Percentiles rank a stretch among this genome's conserved stretches.
Conservation (phyloP, 2,113 vertebrate genomes). For the Oncorhynchus nerka region DNA sequence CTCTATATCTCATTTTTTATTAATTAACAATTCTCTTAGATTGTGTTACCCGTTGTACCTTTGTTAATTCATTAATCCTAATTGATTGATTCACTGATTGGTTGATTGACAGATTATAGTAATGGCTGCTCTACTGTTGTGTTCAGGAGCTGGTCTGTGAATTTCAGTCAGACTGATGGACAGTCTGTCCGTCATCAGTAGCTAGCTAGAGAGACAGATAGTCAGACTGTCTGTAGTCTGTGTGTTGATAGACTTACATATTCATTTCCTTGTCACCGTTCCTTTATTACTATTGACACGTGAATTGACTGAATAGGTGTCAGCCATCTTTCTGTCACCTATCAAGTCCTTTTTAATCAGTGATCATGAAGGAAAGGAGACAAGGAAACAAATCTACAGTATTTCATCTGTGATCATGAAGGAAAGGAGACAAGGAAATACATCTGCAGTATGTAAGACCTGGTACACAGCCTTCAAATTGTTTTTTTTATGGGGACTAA, state of each 20-base stretch:
- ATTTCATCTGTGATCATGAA: constrained; percentile 30
- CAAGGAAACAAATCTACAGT: constrained; percentile 17
- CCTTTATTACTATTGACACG: constrained; percentile 51
- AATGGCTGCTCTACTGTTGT: constrained; percentile 29
- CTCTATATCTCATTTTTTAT: constrained; percentile 38
- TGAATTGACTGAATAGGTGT: constrained; percentile 40
- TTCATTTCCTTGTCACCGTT: constrained; percentile 37
- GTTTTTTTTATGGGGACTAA: constrained; percentile 17
- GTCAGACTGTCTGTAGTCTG: neutral
- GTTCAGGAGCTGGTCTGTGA: constrained; percentile 41
- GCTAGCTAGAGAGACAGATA: constrained; percentile 43
- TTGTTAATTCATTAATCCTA: constrained; percentile 41
- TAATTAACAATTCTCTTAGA: constrained; percentile 49
- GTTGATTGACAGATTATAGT: constrained; percentile 42
- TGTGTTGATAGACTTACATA: constrained; percentile 42
- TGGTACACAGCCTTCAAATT: constrained; percentile 11
- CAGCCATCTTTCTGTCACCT: constrained; percentile 36
- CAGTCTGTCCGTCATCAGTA: neutral
- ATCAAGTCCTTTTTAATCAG: constrained; percentile 30
- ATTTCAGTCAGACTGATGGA: neutral
- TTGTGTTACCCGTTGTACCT: constrained; percentile 29
- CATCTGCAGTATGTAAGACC: constrained; percentile 7
- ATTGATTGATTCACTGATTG: constrained; percentile 22
- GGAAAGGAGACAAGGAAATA: constrained; percentile 22
- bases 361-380: constrained; percentile 30